phyloP scores from a whole-genome alignment of 2,888 invertebrate genomes.

The Phasia obesa region DNA sequence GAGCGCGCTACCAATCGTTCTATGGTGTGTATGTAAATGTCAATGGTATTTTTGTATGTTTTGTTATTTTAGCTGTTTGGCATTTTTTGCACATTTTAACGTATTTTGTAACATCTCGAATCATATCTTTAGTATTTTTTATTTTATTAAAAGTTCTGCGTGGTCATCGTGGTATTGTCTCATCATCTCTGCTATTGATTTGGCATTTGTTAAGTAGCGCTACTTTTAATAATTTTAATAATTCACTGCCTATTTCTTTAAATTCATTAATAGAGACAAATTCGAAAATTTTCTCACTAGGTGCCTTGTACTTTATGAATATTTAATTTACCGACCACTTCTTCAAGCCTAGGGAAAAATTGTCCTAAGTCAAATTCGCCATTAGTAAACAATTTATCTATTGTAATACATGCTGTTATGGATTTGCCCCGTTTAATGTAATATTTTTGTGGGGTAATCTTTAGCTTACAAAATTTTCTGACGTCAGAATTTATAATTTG shows the following conservation, averaged over 20 bases:
- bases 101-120: not conserved
- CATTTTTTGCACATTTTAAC: not conserved
- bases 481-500: not conserved
- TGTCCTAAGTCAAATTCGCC: not conserved
- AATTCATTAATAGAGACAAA: not conserved
- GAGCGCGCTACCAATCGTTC: too few species aligned
- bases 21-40: not conserved
- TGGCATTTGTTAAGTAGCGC: too few species aligned
- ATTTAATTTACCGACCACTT: too few species aligned
- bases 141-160: too few species aligned
- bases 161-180: too few species aligned
- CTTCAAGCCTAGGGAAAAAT: not conserved
- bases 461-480: not conserved
- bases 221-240: slow-evolving; percentile 30
- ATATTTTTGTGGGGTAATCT: not conserved
- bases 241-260: not conserved
- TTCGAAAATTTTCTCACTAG: too few species aligned
- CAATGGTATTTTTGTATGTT: not conserved
- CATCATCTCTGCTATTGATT: too few species aligned
- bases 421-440: not conserved
- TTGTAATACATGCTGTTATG: not conserved
- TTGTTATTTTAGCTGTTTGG: not conserved
- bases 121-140: too few species aligned
- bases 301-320: too few species aligned
- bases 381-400: not conserved